Evolutionary conservation across 2,888 invertebrate species (phyloP), one percentile per base, ranked within the genome.

Genomic region (Fragum sueziense): DNA sequence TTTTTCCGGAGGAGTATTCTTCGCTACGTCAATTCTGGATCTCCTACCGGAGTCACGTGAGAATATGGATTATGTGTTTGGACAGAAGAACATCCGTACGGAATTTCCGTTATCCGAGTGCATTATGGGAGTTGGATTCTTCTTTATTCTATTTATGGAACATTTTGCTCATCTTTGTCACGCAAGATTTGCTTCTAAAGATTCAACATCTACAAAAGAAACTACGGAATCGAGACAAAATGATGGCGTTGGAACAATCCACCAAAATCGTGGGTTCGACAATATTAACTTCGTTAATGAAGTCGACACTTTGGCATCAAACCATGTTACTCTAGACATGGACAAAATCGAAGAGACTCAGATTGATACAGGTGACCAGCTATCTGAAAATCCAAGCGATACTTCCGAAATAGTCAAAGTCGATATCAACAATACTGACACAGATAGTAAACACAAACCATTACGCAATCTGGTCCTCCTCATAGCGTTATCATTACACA

Each of bases 401-500:
- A n/a, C 3, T 1, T 9, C n/a, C 11, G 54, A 54, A 9, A n/a
- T n/a, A n/a, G n/a, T n/a, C n/a, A n/a, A n/a, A n/a, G n/a, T n/a
- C n/a, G n/a, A n/a, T n/a, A n/a, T n/a, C n/a, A n/a, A n/a, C n/a
- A n/a, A n/a, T n/a, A n/a, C n/a, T n/a, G 22, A 22, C 22, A 25
- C n/a, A 11, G 54, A 54, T 1, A 17, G 25, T n/a, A 54, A 54
- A 54, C 54, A 17, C 20, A 54, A 9, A 54, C n/a, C 54, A 54
- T 41, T 85, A 22, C 89, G 94, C 9, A 93, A 94, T 0, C 73
- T 94, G 7, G 86, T 95, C 22, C 91, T 95, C 9, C 89, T 95
- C 1, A 81, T 93, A 20, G 94, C 95, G 11, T 89, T 95, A 0
- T 94, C 94, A 0, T 86, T 95, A 2, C 95, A 95, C 87, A 94